These are phyloP conservation scores for Dysidea cf. avara DNA, from an alignment of 37 sponge, comb jelly and placozoan genomes.

Conservation along the genomic window DNA sequence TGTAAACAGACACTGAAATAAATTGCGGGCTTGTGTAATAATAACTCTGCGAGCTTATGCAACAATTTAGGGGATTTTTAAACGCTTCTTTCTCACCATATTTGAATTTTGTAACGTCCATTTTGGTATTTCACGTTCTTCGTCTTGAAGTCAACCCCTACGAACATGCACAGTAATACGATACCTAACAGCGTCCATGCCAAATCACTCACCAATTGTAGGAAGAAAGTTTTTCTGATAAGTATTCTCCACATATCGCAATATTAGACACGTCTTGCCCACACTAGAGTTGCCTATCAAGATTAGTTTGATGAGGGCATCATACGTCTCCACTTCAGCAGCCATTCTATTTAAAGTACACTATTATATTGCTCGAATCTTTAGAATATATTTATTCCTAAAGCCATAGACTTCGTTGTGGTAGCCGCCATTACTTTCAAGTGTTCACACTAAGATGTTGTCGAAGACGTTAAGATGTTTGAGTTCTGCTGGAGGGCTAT, in stretches of 20 bases:
- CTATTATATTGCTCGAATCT: not conserved
- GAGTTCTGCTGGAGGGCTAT: too few species aligned
- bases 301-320: conserved; percentile 63
- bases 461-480: too few species aligned
- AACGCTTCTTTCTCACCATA: conserved; percentile 46
- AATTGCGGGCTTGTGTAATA: not conserved
- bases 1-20: too few species aligned
- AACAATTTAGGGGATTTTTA: too few species aligned
- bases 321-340: conserved; percentile 24
- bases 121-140: conserved; percentile 13
- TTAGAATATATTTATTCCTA: too few species aligned
- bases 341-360: not conserved
- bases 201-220: conserved; percentile 60
- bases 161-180: not conserved
- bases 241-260: conserved; percentile 60
- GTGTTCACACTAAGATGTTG: too few species aligned
- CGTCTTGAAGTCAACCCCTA: conserved; percentile 76
- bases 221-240: conserved; percentile 63
- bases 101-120: conserved; percentile 44
- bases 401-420: too few species aligned
- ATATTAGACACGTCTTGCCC: conserved; percentile 72
- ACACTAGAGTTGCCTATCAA: conserved; percentile 65
- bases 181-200: not conserved
- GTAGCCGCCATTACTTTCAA: too few species aligned
- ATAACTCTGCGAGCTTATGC: too few species aligned